Evolutionary conservation across 2,797 vertebrate genomes (phyloP), one percentile per base, ranked within the genome.

Genomic region (Threskiornis aethiopicus): DNA sequence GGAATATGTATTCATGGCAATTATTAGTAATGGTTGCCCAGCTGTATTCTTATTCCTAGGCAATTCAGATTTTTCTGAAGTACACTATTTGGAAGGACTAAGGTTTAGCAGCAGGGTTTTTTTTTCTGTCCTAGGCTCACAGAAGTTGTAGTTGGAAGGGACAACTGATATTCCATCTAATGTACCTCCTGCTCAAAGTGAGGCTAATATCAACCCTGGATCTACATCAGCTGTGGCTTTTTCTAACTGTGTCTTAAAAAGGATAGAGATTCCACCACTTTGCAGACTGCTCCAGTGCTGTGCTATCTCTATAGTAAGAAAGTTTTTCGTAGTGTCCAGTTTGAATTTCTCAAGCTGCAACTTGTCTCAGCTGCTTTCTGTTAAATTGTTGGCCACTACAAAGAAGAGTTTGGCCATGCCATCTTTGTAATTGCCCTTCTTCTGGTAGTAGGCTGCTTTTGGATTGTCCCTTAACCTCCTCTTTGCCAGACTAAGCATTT

Each of bases 91-190:
- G 35, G 19, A 64, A 75, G 20, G 39, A 39, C 18, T 52, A 20
- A n/a, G 35, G 14, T 35, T 86, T 59, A 82, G 7, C n/a, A 66
- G 35, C 35, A 58, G 4, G 18, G 18, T 0, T 0, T 4, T 41
- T 41, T n/a, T 59, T 49, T 62, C 31, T 54, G 2, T 21, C 35
- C 42, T 44, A 39, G 57, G 31, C 11, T 88, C 14, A n/a, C 6
- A 52, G 51, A 84, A 52, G 25, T 46, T 12, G 11, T 41, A 44
- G 16, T 12, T 81, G 39, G 18, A 58, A 80, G 16, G 26, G 5
- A 4, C 54, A 44, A 37, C 21, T 86, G 14, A 26, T 58, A 24
- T 10, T 71, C 17, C 13, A 8, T 66, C 10, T 91, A 49, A 39
- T 72, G 46, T 13, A 73, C 11, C 33, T 84, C 22, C 39, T 73